These are phyloP conservation scores for Saccopteryx leptura DNA, from an alignment of 2,113 vertebrate genomes.

Conservation along the genomic window DNA sequence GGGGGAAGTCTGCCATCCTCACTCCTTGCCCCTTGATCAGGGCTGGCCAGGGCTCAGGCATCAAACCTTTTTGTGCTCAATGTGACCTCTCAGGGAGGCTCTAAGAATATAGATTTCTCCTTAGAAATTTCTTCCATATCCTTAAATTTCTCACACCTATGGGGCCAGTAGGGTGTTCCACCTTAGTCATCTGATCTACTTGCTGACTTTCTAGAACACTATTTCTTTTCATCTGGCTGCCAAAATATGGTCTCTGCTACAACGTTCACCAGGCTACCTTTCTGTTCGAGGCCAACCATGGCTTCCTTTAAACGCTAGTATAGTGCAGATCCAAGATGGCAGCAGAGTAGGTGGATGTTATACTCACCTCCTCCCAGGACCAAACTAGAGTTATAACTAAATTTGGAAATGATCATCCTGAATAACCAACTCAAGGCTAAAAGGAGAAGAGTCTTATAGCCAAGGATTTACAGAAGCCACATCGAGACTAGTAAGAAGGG, in stretches of 20 bases:
- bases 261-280: neutral
- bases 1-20: rapidly evolving
- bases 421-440: too few species aligned
- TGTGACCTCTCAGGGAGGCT: neutral
- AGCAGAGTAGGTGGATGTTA: too few species aligned
- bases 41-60: neutral
- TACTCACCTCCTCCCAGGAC: too few species aligned
- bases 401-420: too few species aligned
- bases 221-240: neutral
- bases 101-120: neutral
- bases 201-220: neutral
- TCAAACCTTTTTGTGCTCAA: rapidly evolving
- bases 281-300: rapidly evolving
- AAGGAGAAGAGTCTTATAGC: too few species aligned
- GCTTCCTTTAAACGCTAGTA: neutral
- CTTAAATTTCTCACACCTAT: neutral
- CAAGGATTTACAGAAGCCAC: too few species aligned
- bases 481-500: too few species aligned
- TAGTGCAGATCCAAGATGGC: too few species aligned
- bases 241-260: neutral
- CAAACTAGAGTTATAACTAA: too few species aligned
- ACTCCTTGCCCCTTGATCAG: neutral
- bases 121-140: neutral
- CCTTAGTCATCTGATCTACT: neutral
- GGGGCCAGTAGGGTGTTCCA: neutral